These are phyloP conservation scores for Melanogrammus aeglefinus DNA, from an alignment of 2,797 vertebrate species.

Conservation along the genomic window DNA sequence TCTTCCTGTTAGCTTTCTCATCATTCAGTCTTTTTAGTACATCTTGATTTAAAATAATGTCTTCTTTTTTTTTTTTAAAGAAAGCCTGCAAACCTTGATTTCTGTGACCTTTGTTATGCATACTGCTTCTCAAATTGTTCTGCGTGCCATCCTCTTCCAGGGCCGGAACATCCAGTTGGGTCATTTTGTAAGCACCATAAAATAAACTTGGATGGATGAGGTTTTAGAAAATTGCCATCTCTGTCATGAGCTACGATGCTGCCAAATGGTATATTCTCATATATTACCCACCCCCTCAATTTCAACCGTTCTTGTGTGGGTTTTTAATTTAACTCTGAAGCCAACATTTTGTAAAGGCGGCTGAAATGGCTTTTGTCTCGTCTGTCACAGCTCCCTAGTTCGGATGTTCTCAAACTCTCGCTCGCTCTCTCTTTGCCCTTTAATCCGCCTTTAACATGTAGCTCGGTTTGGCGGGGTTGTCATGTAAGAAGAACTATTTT, in stretches of 20 bases:
- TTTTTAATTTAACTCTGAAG: constrained; percentile 1
- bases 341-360: not conserved
- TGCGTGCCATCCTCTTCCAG: not conserved
- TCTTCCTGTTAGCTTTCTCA: not conserved
- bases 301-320: not conserved
- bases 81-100: not conserved
- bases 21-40: not conserved
- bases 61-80: no score
- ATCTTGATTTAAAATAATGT: not conserved
- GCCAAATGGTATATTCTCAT: not conserved
- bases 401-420: not conserved
- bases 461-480: not conserved
- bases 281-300: not conserved
- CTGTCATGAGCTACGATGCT: not conserved
- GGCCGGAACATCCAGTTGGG: not conserved
- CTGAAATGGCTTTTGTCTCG: not conserved
- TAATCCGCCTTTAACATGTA: constrained; percentile 20
- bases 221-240: not conserved
- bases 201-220: not conserved
- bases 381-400: constrained; percentile 6
- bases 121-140: not conserved
- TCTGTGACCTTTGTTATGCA: not conserved
- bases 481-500: constrained; percentile 18
- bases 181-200: not conserved
- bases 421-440: constrained; percentile 7